Evolutionary conservation across 1,140 invertebrate genomes (phyloP).

Genomic region (Drosophila sulfurigaster): DNA sequence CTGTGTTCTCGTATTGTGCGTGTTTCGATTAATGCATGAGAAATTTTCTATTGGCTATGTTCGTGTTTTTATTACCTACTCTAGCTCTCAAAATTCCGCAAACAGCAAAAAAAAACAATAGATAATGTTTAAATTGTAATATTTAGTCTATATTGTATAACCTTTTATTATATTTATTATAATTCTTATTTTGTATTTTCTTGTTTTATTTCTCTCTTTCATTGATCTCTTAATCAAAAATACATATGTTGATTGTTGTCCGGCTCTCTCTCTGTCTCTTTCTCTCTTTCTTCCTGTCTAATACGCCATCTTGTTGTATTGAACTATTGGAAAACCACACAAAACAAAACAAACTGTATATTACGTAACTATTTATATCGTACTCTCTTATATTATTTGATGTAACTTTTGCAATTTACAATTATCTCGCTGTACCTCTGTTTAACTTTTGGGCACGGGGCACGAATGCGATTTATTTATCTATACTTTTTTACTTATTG

Average conservation of each 20-base stretch:
- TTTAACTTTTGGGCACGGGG: slow-evolving; percentile 22
- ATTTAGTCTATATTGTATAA: too few relatives aligned
- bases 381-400: background rate
- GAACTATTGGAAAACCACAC: slow-evolving; percentile 5
- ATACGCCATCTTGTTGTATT: slow-evolving; percentile 1
- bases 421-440: slow-evolving; percentile 13
- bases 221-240: slow-evolving; percentile 7
- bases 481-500: slow-evolving; percentile 8
- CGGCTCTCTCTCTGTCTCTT: slow-evolving; percentile 50
- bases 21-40: slow-evolving; percentile 45
- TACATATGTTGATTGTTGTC: slow-evolving; percentile 59
- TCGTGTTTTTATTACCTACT: too few relatives aligned
- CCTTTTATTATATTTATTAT: background rate
- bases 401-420: slow-evolving; percentile 18
- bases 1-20: slow-evolving; percentile 12
- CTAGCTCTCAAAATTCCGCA: too few relatives aligned
- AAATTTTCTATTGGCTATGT: background rate
- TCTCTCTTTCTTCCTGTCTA: slow-evolving; percentile 12
- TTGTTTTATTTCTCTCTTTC: slow-evolving; percentile 36
- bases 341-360: slow-evolving; percentile 20
- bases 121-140: too few relatives aligned
- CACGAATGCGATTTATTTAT: slow-evolving; percentile 15
- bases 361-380: slow-evolving; percentile 15
- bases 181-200: slow-evolving; percentile 13
- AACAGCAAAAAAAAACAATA: too few relatives aligned